These are phyloP conservation scores for Crypturellus tataupa DNA, from an alignment of 2,797 vertebrate species.

Conservation along the genomic window DNA sequence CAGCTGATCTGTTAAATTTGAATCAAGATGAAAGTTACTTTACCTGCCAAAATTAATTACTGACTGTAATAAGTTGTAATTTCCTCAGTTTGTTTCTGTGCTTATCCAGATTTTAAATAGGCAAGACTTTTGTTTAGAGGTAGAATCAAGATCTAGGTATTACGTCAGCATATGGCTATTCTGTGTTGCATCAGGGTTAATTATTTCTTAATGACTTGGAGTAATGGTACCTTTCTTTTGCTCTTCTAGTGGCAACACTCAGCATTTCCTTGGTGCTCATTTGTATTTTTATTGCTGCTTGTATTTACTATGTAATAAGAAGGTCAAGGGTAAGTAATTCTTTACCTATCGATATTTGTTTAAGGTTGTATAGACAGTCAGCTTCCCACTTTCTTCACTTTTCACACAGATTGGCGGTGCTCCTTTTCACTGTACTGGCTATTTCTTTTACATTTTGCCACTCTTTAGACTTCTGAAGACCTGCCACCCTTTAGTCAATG, in stretches of 20 bases:
- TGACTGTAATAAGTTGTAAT: background rate
- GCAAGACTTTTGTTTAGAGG: background rate
- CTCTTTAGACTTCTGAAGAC: background rate
- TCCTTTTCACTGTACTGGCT: background rate
- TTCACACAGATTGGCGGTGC: background rate
- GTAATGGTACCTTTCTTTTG: background rate
- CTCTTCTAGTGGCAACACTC: slow-evolving; percentile 44
- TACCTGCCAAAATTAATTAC: background rate
- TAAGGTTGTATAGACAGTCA: background rate
- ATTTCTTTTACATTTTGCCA: background rate
- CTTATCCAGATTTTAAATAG: background rate
- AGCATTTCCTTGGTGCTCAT: background rate
- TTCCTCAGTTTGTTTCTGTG: background rate
- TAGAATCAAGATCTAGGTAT: background rate
- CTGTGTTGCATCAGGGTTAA: background rate
- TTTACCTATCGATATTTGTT: background rate
- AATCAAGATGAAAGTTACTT: background rate
- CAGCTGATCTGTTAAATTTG: background rate
- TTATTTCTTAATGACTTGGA: background rate
- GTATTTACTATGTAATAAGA: background rate
- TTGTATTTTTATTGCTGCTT: background rate
- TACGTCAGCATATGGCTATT: background rate
- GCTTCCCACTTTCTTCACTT: background rate
- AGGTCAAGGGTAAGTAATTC: slow-evolving; percentile 3
- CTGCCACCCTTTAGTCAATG: background rate